Evolutionary conservation across 2,113 vertebrate species (phyloP).

Genomic region (Sebastes fasciatus): DNA sequence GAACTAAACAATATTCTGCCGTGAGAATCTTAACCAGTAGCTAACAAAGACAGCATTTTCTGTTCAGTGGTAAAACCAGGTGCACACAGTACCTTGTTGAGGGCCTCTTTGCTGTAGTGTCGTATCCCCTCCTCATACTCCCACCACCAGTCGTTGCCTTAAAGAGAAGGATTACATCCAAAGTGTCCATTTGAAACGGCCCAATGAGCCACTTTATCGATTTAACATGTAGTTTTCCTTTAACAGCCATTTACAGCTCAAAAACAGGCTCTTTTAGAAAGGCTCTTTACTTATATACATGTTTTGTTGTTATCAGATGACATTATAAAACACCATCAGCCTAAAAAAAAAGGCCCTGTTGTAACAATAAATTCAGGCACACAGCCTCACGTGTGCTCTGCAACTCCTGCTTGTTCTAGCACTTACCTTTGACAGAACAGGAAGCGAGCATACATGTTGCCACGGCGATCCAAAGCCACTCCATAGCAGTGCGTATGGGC

Average conservation of each 20-base stretch:
- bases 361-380: conserved; percentile 43
- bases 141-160: conserved; percentile 82
- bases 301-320: background rate
- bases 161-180: conserved; percentile 34
- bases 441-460: conserved; percentile 77
- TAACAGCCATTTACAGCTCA: background rate
- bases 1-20: background rate
- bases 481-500: conserved; percentile 72
- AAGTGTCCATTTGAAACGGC: background rate
- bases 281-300: background rate
- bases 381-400: conserved; percentile 44
- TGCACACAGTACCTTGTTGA: conserved; percentile 74
- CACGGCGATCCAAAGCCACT: conserved; percentile 82
- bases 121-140: conserved; percentile 83
- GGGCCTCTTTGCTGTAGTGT: conserved; percentile 79
- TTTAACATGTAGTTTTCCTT: background rate
- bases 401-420: conserved; percentile 70
- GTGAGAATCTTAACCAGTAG: background rate
- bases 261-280: background rate
- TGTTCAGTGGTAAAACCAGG: background rate
- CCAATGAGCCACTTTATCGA: background rate
- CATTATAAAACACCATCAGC: conserved; percentile 3
- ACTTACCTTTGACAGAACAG: conserved; percentile 84
- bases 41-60: background rate
- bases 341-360: conserved; percentile 21